Evolutionary conservation across 2,797 vertebrate genomes (phyloP).

Genomic region (Malacoraja senta): DNA sequence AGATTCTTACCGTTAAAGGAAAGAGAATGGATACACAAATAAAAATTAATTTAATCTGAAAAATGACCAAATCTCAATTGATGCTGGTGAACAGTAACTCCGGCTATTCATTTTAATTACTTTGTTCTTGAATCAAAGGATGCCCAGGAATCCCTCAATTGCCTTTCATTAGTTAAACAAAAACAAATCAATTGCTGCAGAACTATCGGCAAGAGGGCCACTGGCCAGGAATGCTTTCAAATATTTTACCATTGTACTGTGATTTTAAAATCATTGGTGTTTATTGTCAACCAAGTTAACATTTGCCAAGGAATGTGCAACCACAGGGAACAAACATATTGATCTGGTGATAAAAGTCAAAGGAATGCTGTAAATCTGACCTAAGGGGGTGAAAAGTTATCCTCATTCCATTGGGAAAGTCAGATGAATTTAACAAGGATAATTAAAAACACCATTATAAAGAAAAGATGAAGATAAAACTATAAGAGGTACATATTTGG

Average conservation of each 20-base stretch:
- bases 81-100: neutral
- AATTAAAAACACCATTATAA: neutral
- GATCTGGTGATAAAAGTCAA: neutral
- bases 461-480: neutral
- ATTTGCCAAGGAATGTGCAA: neutral
- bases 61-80: neutral
- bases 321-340: slow-evolving; percentile 4
- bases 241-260: neutral
- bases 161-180: neutral
- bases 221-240: neutral
- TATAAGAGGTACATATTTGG: neutral
- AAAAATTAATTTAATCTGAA: neutral
- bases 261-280: neutral
- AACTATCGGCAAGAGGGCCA: neutral
- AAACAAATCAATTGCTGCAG: neutral
- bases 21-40: neutral
- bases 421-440: neutral
- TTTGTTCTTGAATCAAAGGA: neutral
- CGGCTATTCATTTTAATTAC: neutral
- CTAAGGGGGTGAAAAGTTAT: neutral
- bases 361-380: neutral
- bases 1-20: neutral
- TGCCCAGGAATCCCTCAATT: neutral
- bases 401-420: neutral
- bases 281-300: neutral